Evolutionary conservation across 2,888 invertebrate species (phyloP).

Genomic region (Schrankia costaestrigalis): DNA sequence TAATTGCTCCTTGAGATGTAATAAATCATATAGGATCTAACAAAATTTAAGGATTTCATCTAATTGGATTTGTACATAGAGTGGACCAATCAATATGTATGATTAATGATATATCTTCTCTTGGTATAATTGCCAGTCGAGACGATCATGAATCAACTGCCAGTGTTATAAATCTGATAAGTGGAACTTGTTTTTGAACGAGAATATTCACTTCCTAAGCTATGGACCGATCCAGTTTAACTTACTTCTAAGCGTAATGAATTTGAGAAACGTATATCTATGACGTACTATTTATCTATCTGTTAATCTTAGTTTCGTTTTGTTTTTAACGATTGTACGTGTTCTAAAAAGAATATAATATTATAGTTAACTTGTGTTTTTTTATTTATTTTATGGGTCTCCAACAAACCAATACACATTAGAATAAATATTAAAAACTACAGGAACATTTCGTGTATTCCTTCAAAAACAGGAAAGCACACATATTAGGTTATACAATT

Average conservation of each 20-base stretch:
- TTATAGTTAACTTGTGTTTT: constrained; percentile 42
- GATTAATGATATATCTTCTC: constrained; percentile 74
- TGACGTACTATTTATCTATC: constrained; percentile 35
- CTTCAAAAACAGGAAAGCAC: too few relatives aligned
- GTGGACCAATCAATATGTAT: constrained; percentile 73
- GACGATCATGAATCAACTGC: constrained; percentile 74
- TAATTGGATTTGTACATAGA: constrained; percentile 76
- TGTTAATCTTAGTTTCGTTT: constrained; percentile 52
- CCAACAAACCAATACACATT: too few relatives aligned
- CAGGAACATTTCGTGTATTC: too few relatives aligned
- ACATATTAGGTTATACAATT: too few relatives aligned
- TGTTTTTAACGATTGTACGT: constrained; percentile 43
- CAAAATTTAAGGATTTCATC: constrained; percentile 70
- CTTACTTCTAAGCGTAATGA: constrained; percentile 28
- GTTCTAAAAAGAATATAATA: constrained; percentile 40
- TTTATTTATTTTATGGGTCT: too few relatives aligned
- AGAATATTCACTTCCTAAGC: constrained; percentile 47
- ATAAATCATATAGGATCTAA: constrained; percentile 71
- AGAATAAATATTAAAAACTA: too few relatives aligned
- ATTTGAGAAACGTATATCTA: constrained; percentile 18
- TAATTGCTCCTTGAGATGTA: constrained; percentile 57
- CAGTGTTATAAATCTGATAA: constrained; percentile 73
- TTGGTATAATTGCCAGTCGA: constrained; percentile 71
- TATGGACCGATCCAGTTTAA: constrained; percentile 33
- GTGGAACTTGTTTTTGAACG: constrained; percentile 58